phyloP scores from a whole-genome alignment of 2,797 vertebrate species.

The Arnoldichthys spilopterus region DNA sequence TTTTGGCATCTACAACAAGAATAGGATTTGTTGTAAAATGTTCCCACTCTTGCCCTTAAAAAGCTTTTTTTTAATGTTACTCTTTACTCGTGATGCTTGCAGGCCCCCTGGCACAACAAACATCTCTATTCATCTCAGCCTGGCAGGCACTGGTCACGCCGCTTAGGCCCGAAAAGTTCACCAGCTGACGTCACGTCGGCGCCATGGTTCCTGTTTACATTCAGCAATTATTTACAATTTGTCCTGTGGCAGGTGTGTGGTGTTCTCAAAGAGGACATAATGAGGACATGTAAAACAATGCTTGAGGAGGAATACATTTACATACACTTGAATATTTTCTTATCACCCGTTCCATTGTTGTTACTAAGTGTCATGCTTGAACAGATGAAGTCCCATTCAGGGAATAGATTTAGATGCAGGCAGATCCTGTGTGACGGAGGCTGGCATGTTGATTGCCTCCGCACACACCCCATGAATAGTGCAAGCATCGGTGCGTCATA shows the following conservation, averaged over 20 bases:
- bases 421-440: neutral
- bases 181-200: constrained; percentile 27
- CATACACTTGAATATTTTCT: constrained; percentile 60
- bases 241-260: constrained; percentile 77
- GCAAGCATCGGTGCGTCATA: constrained; percentile 23
- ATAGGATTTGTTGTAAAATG: neutral
- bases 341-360: constrained; percentile 35
- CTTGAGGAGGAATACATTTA: constrained; percentile 62
- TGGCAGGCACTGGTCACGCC: neutral
- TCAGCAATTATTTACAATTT: constrained; percentile 69
- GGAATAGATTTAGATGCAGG: constrained; percentile 9
- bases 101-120: constrained; percentile 3
- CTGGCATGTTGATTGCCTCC: constrained; percentile 13
- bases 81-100: neutral
- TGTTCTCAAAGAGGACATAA: constrained; percentile 78
- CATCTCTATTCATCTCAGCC: neutral
- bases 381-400: constrained; percentile 33
- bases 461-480: constrained; percentile 23
- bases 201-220: constrained; percentile 62
- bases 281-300: constrained; percentile 71
- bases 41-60: neutral
- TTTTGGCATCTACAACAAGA: neutral
- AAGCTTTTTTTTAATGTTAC: constrained; percentile 19
- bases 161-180: constrained; percentile 8
- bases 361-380: constrained; percentile 39